phyloP scores from a whole-genome alignment of 2,797 vertebrate genomes.

The Carcharodon carcharias region DNA sequence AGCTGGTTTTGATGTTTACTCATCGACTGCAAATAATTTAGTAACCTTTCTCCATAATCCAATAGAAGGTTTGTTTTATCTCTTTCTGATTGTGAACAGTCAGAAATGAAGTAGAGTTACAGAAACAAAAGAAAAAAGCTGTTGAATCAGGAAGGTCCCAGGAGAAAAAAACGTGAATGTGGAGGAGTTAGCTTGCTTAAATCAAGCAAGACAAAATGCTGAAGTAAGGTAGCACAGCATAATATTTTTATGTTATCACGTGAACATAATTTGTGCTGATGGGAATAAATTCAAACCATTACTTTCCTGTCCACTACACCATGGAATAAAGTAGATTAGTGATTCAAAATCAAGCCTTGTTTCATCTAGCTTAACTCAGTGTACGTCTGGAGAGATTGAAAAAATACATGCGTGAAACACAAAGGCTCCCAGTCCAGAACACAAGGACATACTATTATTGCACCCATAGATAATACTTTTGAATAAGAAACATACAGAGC shows the following conservation, averaged over 20 bases:
- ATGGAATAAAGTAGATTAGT: not conserved
- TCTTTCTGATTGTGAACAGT: not conserved
- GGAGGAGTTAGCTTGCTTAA: not conserved
- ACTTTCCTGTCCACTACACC: not conserved
- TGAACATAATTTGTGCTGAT: not conserved
- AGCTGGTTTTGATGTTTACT: not conserved
- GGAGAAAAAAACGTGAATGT: not conserved
- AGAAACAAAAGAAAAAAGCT: not conserved
- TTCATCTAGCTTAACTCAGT: not conserved
- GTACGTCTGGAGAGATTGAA: not conserved
- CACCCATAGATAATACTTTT: not conserved
- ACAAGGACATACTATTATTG: not conserved
- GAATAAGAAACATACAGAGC: not conserved
- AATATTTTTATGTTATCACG: not conserved
- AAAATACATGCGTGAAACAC: not conserved
- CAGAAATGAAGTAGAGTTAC: not conserved
- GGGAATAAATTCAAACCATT: not conserved
- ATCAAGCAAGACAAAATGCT: not conserved
- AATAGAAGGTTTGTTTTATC: not conserved
- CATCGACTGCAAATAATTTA: not conserved
- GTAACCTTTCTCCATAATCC: not conserved
- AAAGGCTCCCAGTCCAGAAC: not conserved
- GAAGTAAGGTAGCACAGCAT: not conserved
- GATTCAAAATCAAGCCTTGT: not conserved
- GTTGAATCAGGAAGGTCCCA: not conserved